A percentile compares a stretch with the other conserved stretches of the same genome.
phyloP scores from a whole-genome alignment of 2,797 vertebrate genomes.

The Sebastes trivittatus region DNA sequence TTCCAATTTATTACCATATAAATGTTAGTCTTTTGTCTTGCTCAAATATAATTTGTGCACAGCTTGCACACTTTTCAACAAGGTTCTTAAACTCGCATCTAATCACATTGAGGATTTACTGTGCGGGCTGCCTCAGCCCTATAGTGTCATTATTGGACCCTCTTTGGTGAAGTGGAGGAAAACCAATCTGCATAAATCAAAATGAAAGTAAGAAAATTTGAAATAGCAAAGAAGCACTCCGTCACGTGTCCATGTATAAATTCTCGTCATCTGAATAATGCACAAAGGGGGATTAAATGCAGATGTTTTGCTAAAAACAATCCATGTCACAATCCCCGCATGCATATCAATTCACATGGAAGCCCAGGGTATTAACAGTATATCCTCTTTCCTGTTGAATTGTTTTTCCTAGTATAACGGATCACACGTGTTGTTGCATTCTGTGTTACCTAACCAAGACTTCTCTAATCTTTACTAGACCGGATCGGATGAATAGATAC shows the following conservation, averaged over 20 bases:
- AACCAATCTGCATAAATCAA: slow-evolving; percentile 24
- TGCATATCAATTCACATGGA: slow-evolving; percentile 50
- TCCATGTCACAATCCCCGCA: slow-evolving; percentile 41
- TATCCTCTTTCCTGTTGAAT: slow-evolving; percentile 53
- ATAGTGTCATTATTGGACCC: not conserved
- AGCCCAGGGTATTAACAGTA: slow-evolving; percentile 54
- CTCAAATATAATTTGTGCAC: slow-evolving; percentile 5
- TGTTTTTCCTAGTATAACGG: slow-evolving; percentile 26
- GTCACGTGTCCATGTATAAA: slow-evolving; percentile 14
- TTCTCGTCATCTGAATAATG: slow-evolving; percentile 45
- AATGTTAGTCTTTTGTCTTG: slow-evolving; percentile 6
- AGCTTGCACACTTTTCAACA: not conserved
- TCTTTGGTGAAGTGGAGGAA: not conserved
- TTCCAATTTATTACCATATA: slow-evolving; percentile 27
- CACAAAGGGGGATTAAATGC: slow-evolving; percentile 62
- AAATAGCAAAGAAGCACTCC: slow-evolving; percentile 21
- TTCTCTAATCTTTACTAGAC: slow-evolving; percentile 25
- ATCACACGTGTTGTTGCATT: slow-evolving; percentile 11
- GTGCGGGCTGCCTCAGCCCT: not conserved
- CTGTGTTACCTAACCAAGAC: slow-evolving; percentile 31
- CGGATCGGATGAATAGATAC: slow-evolving; percentile 7
- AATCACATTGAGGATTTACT: slow-evolving; percentile 15
- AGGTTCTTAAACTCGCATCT: slow-evolving; percentile 14
- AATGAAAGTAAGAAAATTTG: slow-evolving; percentile 17
- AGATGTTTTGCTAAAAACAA: slow-evolving; percentile 63